Percentiles rank a stretch among this genome's conserved stretches.
phyloP scores from a whole-genome alignment of 2,113 vertebrate species.

The Arenaria interpres region DNA sequence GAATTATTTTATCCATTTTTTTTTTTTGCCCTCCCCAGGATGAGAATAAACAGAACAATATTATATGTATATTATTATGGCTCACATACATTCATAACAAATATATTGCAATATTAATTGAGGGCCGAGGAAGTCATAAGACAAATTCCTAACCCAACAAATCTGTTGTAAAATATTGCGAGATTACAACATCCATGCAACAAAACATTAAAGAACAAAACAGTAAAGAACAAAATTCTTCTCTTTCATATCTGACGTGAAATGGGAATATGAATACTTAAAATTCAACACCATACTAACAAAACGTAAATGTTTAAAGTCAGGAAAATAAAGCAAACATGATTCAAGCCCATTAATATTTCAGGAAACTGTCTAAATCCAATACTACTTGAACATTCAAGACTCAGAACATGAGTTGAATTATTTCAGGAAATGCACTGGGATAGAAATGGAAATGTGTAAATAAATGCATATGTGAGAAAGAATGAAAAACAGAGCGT shows the following conservation, averaged over 20 bases:
- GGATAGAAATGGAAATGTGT: background rate
- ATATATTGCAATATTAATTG: background rate
- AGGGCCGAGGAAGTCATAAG: background rate
- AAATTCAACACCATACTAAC: background rate
- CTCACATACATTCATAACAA: background rate
- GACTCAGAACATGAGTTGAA: background rate
- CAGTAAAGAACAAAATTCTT: background rate
- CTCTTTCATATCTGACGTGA: background rate
- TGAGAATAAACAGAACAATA: background rate
- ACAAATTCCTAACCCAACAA: background rate
- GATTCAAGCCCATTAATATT: conserved; percentile 13
- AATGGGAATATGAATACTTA: background rate
- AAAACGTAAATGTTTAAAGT: background rate
- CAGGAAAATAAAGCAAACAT: background rate
- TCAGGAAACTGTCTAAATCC: background rate
- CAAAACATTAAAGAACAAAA: background rate
- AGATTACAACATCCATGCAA: background rate
- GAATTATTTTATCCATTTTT: background rate
- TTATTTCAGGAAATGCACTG: background rate
- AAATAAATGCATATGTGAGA: background rate
- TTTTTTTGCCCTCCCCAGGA: background rate
- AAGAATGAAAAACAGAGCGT: background rate
- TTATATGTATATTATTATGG: background rate
- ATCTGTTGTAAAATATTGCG: background rate
- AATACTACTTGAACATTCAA: background rate